Base-by-base conservation (phyloP, 37 sponge, comb jelly and placozoan species). In the Dysidea cf. avara region DNA sequence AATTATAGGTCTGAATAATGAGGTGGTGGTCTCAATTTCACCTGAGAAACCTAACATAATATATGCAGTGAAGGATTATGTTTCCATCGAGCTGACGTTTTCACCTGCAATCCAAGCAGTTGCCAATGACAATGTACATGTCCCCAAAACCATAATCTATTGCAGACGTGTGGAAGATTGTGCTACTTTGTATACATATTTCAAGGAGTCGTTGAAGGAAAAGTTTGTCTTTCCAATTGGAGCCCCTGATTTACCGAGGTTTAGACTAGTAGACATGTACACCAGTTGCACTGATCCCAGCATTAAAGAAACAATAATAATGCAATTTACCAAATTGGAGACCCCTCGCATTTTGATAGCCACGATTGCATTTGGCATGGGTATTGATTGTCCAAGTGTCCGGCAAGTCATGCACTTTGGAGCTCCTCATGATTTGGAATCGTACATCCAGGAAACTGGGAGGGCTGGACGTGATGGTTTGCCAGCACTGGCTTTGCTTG, bases 331-430 rank as follows among this genome's bases (percentile, higher is more conserved):
- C 31, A 36, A 34, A 28, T 18, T 0, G 29, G 68, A 66, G 14
- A 67, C 32, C 21, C 68, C 73, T n/a, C 65, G 75, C 24, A 24
- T 82, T 32, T 64, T 74, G 14, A 56, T 73, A 43, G 75, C 74
- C 14, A 82, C 83, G 13, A 56, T 46, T 37, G 83, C 83, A 16
- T 82, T 74, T 74, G 83, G 83, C 20, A 65, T 82, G 74, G 75
- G 83, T 21, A 34, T 82, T 20, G 68, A 82, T 66, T 80, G 72
- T 64, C 71, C 81, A 22, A 64, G 70, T 32, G 31, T 74, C 6
- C 55, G 67, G 7, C 53, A 29, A 65, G 30, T 82, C 24, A 50
- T 82, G 39, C 67, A 82, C 40, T 67, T 57, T 57, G 83, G 83
- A 22, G 30, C 52, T 12, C 75, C 83, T 40, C 16, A 50, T 39